Conservation (phyloP, 2,888 invertebrate genomes). For the Ornithoptera alexandrae region DNA sequence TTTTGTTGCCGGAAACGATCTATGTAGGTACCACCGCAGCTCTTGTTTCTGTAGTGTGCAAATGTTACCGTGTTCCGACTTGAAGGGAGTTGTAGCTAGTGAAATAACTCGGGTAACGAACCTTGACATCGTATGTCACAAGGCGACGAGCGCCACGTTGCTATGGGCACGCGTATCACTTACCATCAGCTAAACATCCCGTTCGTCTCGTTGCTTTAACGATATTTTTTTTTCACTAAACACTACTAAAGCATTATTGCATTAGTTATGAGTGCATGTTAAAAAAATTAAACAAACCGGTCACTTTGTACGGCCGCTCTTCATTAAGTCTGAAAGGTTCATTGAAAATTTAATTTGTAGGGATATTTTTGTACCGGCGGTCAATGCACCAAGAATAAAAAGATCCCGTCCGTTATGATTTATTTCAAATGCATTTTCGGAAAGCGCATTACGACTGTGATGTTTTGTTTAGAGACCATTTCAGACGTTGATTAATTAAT, state of each 20-base stretch:
- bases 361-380: conserved; percentile 50
- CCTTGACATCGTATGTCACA: too few species aligned
- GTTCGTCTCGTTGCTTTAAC: not conserved
- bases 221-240: too few species aligned
- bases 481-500: conserved; percentile 22
- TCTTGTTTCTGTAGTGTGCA: too few species aligned
- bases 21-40: too few species aligned
- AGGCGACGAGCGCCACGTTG: too few species aligned
- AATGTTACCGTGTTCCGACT: too few species aligned
- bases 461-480: conserved; percentile 19
- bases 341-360: conserved; percentile 40
- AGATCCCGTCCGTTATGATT: conserved; percentile 28
- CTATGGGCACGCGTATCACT: too few species aligned
- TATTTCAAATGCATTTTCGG: conserved; percentile 27
- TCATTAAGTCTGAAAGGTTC: conserved; percentile 27
- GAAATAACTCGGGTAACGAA: too few species aligned
- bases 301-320: conserved; percentile 8
- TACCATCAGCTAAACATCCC: not conserved
- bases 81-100: too few species aligned
- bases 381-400: conserved; percentile 41
- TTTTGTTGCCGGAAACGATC: too few species aligned
- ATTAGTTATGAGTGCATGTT: not conserved
- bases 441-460: conserved; percentile 19
- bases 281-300: not conserved
- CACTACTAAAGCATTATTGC: not conserved